Evolutionary conservation across 2,888 invertebrate genomes (phyloP).

Genomic region (Nebria salina): DNA sequence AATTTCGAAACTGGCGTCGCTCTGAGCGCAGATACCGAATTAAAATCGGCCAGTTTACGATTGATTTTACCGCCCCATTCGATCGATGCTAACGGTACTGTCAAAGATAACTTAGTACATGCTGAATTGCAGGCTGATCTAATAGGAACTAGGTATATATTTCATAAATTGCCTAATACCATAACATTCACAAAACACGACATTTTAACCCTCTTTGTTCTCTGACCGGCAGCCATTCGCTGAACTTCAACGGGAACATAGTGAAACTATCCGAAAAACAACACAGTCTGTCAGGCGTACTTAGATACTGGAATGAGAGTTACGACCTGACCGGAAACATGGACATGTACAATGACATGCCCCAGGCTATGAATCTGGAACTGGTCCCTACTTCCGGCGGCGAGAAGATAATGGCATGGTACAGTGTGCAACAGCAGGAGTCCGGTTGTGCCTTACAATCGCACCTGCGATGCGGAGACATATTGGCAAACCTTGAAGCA

Average conservation of each 20-base stretch:
- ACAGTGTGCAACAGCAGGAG: constrained; percentile 54
- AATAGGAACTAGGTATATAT: constrained; percentile 54
- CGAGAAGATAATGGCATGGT: constrained; percentile 48
- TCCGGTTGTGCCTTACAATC: constrained; percentile 55
- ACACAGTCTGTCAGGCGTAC: constrained; percentile 40
- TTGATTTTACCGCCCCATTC: constrained; percentile 57
- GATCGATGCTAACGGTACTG: constrained; percentile 55
- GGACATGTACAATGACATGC: constrained; percentile 59
- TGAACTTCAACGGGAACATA: constrained; percentile 36
- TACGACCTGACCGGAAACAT: constrained; percentile 62
- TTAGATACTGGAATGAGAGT: constrained; percentile 61
- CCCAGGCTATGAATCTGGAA: constrained; percentile 60
- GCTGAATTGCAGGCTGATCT: constrained; percentile 55
- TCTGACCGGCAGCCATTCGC: constrained; percentile 19
- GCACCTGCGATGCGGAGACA: constrained; percentile 59
- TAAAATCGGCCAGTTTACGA: constrained; percentile 31
- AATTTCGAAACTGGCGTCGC: constrained; percentile 56
- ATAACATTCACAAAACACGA: neutral
- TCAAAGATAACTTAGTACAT: constrained; percentile 54
- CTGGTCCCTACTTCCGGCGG: constrained; percentile 62
- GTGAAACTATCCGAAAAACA: constrained; percentile 40
- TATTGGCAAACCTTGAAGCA: constrained; percentile 60
- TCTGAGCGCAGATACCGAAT: constrained; percentile 28
- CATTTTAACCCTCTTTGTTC: neutral
- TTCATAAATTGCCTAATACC: neutral